phyloP scores from a whole-genome alignment of 92 coral and sea anemone species.

The Nematostella vectensis region DNA sequence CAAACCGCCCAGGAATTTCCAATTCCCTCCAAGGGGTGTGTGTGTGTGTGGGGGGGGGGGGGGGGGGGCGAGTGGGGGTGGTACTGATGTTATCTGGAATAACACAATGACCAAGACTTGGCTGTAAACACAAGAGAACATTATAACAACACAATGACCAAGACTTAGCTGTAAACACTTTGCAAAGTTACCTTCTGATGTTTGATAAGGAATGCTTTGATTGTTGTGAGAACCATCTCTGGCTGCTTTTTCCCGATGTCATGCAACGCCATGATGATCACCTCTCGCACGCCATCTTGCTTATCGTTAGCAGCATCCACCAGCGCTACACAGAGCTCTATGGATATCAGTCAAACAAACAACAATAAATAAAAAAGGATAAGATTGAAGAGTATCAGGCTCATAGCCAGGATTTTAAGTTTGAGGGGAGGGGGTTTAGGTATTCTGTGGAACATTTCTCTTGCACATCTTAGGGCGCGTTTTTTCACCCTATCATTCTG shows the following conservation, averaged over 20 bases:
- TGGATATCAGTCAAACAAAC: background rate
- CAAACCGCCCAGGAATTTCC: no score
- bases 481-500: no score
- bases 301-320: conserved; percentile 95
- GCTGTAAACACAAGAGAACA: no score
- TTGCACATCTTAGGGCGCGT: no score
- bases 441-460: no score
- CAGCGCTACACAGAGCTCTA: conserved; percentile 81
- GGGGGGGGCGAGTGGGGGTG: no score
- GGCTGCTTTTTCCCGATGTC: conserved; percentile 92
- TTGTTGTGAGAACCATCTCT: conserved; percentile 75
- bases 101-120: no score
- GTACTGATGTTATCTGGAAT: no score
- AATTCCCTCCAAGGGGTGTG: no score
- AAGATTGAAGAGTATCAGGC: background rate
- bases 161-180: no score
- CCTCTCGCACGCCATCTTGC: conserved; percentile 60
- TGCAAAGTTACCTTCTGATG: conserved; percentile 99
- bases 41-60: no score
- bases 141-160: no score
- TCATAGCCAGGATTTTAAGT: background rate
- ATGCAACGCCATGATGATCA: conserved; percentile 79
- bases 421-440: background rate
- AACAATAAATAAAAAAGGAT: background rate
- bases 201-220: conserved; percentile 82